Conservation (phyloP, 1,140 invertebrate species). For the Ceratina japonica region DNA sequence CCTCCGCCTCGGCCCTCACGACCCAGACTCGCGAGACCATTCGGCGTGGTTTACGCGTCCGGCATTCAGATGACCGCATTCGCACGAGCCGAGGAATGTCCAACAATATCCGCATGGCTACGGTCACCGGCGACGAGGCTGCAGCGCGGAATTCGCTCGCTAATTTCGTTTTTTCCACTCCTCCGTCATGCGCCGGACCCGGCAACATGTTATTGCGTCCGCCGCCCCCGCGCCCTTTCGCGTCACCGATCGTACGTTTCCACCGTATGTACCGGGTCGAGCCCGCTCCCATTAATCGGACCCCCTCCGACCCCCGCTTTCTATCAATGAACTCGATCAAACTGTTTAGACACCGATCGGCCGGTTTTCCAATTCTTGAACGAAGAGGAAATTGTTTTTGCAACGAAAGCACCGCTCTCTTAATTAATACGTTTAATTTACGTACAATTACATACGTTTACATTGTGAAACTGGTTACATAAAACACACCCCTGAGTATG, state of each 20-base stretch:
- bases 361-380: constrained; percentile 2
- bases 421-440: no score
- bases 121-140: constrained; percentile 70
- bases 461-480: background rate
- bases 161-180: constrained; percentile 65
- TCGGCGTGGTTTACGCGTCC: constrained; percentile 77
- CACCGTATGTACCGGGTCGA: constrained; percentile 12
- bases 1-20: constrained; percentile 51
- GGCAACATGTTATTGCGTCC: constrained; percentile 50
- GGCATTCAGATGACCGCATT: constrained; percentile 78
- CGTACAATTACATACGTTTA: background rate
- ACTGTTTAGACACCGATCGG: constrained; percentile 31
- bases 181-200: constrained; percentile 36
- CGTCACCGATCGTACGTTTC: constrained; percentile 48
- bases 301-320: background rate
- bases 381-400: background rate
- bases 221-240: constrained; percentile 11
- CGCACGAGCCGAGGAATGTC: constrained; percentile 77
- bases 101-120: constrained; percentile 76
- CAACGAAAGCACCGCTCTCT: background rate
- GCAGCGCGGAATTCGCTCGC: constrained; percentile 72
- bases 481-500: no score
- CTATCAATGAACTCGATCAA: constrained; percentile 57
- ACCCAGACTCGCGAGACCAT: constrained; percentile 72
- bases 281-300: constrained; percentile 52